Percentiles rank a stretch among this genome's conserved stretches.
These are phyloP conservation scores for Sebastes nivosus DNA, from an alignment of 2,797 vertebrate genomes.

Conservation along the genomic window DNA sequence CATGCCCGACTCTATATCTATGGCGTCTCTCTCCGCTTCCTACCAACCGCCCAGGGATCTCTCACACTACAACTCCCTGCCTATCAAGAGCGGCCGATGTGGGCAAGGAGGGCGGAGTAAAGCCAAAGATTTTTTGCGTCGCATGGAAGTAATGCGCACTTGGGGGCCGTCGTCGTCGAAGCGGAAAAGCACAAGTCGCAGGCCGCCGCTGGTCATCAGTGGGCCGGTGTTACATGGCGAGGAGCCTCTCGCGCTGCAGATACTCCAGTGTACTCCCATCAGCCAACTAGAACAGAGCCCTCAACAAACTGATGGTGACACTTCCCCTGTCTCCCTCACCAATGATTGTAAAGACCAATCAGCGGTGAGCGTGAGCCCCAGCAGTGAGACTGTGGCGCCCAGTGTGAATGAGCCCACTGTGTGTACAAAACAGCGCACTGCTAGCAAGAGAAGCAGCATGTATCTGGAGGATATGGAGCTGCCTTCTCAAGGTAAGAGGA, in stretches of 20 bases:
- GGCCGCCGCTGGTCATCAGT: slow-evolving; percentile 87
- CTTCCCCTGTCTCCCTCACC: slow-evolving; percentile 58
- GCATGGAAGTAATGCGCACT: slow-evolving; percentile 90
- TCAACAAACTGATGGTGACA: slow-evolving; percentile 44
- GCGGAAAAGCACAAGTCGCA: slow-evolving; percentile 71
- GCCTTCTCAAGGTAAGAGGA: slow-evolving; percentile 82
- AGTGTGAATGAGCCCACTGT: slow-evolving; percentile 71
- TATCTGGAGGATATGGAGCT: slow-evolving; percentile 94
- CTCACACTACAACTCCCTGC: slow-evolving; percentile 79
- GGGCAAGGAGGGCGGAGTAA: slow-evolving; percentile 85
- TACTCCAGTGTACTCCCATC: slow-evolving; percentile 88
- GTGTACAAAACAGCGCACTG: slow-evolving; percentile 77
- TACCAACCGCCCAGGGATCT: slow-evolving; percentile 72
- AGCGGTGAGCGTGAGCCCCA: slow-evolving; percentile 71
- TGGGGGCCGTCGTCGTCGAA: slow-evolving; percentile 80
- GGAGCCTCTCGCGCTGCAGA: slow-evolving; percentile 86
- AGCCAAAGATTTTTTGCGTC: slow-evolving; percentile 91
- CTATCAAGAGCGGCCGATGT: slow-evolving; percentile 78
- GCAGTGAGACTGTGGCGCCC: slow-evolving; percentile 55
- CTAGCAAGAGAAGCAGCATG: slow-evolving; percentile 91
- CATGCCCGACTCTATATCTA: slow-evolving; percentile 83
- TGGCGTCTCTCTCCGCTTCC: slow-evolving; percentile 75
- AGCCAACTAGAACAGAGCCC: slow-evolving; percentile 83
- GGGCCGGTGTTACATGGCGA: slow-evolving; percentile 88
- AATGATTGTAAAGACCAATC: slow-evolving; percentile 78